Evolutionary conservation across 2,797 vertebrate species (phyloP).

Genomic region (Syngnathus acus): DNA sequence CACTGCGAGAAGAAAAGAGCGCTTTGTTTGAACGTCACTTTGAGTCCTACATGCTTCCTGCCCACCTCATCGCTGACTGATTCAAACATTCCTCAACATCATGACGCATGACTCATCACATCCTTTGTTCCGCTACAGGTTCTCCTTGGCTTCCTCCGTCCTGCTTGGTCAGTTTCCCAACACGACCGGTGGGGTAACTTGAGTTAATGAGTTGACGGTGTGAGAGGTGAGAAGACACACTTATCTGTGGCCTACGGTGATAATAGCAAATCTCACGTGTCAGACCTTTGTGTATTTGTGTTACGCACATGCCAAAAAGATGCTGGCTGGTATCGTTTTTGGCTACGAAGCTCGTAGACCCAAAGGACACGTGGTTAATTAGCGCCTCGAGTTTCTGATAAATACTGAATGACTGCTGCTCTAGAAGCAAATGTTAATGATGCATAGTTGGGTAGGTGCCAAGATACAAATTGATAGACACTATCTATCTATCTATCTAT

Average conservation of each 20-base stretch:
- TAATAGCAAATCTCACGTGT: slow-evolving; percentile 30
- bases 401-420: background rate
- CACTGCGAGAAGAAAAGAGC: background rate
- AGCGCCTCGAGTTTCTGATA: background rate
- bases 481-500: background rate
- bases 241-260: slow-evolving; percentile 7
- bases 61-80: background rate
- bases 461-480: background rate
- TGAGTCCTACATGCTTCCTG: background rate
- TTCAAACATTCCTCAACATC: slow-evolving; percentile 1
- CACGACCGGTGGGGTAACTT: background rate
- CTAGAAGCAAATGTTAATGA: background rate
- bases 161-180: background rate
- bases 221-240: slow-evolving; percentile 13
- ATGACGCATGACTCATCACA: background rate
- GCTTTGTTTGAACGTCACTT: slow-evolving; percentile 2
- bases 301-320: slow-evolving; percentile 17
- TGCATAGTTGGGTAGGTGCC: background rate
- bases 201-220: slow-evolving; percentile 8
- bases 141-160: background rate
- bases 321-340: background rate
- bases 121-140: background rate
- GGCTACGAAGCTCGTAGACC: background rate
- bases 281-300: slow-evolving; percentile 11
- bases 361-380: background rate